Evolutionary conservation across 2,888 invertebrate species (phyloP), one percentile per base, ranked within the genome.

Genomic region (Noctuana brunneofusca): DNA sequence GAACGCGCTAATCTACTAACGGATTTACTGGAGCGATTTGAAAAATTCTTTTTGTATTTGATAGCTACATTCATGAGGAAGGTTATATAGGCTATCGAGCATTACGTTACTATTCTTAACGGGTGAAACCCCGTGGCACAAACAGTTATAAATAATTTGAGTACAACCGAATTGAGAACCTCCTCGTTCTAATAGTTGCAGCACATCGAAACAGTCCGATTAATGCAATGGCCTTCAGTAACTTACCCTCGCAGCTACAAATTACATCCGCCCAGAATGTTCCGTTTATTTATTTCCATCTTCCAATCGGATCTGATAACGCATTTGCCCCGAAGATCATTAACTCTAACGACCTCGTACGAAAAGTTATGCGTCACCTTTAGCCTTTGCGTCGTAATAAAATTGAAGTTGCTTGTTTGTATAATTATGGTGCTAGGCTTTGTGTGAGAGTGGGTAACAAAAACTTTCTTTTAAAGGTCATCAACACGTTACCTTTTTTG

Each of bases 351-450:
- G 43, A 52, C 24, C 43, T 58, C 41, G 48, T 52, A 43, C 43
- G 16, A 46, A 52, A 58, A 52, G 52, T 58, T 58, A 52, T 48
- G 57, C 49, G 58, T 58, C 58, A 58, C 32, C 43, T 48, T 32
- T 48, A 9, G 46, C 46, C 30, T 56, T 56, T 56, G 56, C 16
- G 27, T n/a, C 18, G 24, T 27, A 41, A 50, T 38, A 24, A 50
- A 58, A 50, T 58, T 38, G 24, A 58, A 50, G 14, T 57, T 46
- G 46, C 27, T 32, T 14, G 46, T 57, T 57, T 57, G 56, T 12
- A 6, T n/a, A 22, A 41, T 41, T 18, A 52, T 18, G 30, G 30
- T 9, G 24, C 27, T 6, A 30, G 16, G 50, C 32, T 52, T 30
- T 52, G 30, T 18, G 14, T 14, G 14, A 12, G 5, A 11, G 12